phyloP scores from a whole-genome alignment of 2,113 vertebrate species.

The Excalfactoria chinensis region DNA sequence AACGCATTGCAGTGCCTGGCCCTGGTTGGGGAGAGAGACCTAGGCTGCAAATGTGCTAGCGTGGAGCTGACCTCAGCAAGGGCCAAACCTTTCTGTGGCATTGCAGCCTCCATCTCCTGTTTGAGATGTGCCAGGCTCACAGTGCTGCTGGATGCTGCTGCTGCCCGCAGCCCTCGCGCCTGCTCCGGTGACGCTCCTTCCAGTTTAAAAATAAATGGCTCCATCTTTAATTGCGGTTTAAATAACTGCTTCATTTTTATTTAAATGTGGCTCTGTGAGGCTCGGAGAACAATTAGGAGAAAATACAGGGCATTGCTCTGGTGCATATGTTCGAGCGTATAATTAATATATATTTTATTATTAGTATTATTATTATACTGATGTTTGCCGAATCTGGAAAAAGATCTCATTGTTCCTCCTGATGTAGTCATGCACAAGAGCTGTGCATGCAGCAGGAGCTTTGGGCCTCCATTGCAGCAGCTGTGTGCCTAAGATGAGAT shows the following conservation, averaged over 20 bases:
- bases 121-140: fast-evolving
- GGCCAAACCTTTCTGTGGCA: not conserved
- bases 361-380: constrained; percentile 70
- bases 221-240: constrained; percentile 80
- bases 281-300: constrained; percentile 79
- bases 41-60: not conserved
- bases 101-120: fast-evolving
- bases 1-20: not conserved
- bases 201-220: constrained; percentile 79
- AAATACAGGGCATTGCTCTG: constrained; percentile 75
- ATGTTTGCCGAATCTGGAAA: constrained; percentile 72
- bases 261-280: constrained; percentile 77
- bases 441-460: constrained; percentile 27
- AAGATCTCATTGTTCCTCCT: constrained; percentile 68
- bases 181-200: constrained; percentile 44
- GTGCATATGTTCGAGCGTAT: constrained; percentile 75
- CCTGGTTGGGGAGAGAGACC: fast-evolving
- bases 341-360: constrained; percentile 78
- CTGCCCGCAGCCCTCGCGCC: not conserved
- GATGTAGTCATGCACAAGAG: constrained; percentile 67
- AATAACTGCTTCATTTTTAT: constrained; percentile 84
- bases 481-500: fast-evolving
- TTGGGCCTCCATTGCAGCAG: not conserved
- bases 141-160: not conserved
- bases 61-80: not conserved